phyloP scores from a whole-genome alignment of 2,113 vertebrate species.

The Grallaria varia region DNA sequence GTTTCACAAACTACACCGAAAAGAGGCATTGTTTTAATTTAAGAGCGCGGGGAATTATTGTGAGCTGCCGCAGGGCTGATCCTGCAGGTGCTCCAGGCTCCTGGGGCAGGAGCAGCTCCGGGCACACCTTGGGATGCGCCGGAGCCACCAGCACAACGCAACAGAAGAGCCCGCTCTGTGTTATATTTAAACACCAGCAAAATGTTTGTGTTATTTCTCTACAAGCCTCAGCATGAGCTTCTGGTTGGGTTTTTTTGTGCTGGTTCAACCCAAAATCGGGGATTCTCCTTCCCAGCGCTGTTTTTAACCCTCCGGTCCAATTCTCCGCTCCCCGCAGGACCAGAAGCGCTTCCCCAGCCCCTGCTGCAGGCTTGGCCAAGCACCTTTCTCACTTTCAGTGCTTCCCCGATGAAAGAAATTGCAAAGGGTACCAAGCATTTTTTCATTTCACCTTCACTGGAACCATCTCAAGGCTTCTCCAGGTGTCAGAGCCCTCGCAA shows the following conservation, averaged over 20 bases:
- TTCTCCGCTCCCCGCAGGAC: neutral
- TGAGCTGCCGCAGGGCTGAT: neutral
- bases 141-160: rapidly evolving
- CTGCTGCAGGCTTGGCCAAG: neutral
- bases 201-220: neutral
- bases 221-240: neutral
- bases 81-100: neutral
- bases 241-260: neutral
- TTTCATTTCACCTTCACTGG: neutral
- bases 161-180: neutral
- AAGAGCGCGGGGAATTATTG: neutral
- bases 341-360: neutral
- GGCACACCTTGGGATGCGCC: rapidly evolving
- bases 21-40: slow-evolving; percentile 39
- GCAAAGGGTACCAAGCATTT: neutral
- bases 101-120: neutral
- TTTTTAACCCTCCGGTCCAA: neutral
- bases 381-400: neutral
- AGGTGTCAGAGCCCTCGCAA: neutral
- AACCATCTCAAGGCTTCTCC: neutral
- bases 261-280: neutral
- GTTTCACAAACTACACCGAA: slow-evolving; percentile 50
- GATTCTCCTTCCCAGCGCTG: neutral
- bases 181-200: neutral
- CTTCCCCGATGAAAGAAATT: neutral